Base-by-base conservation (phyloP, 2,113 vertebrate species). In the Plecturocebus donacophilus region DNA sequence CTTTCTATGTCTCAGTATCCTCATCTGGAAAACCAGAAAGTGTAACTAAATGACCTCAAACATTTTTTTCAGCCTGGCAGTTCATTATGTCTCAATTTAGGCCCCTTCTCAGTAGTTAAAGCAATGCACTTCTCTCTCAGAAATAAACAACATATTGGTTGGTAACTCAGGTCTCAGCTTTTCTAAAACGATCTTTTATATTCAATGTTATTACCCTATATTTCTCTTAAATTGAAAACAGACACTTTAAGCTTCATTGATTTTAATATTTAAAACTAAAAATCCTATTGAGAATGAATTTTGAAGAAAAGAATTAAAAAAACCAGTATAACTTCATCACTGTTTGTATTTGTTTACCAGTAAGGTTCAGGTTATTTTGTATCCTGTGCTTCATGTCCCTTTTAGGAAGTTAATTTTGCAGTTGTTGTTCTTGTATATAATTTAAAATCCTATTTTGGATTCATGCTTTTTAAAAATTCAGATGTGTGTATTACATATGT, bases 261-360 rank as follows among this genome's bases (percentile, higher is more conserved):
- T 19, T 95, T 92, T 54, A 87, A 35, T 96, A 86, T 83, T 97
- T 97, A 92, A 96, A 97, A 75, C 45, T 52, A 16, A 94, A 97
- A 94, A 88, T 95, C 73, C 56, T 35, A n/a, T 90, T 83, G 66
- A 87, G 77, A 92, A 75, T 86, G 38, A 66, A 82, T 97, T 98
- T 90, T 82, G 68, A 86, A 93, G 64, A 84, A 77, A 95, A 81
- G 7, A 93, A 58, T 82, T 14, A 14, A 64, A 64, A 64, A 70
- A 13, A 1, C 21, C 27, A 76, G 23, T 75, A 61, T 91, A 92
- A 79, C 8, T 6, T 19, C 12, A 81, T 91, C 47, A 70, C 11
- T 38, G 9, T 83, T 97, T 52, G 17, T 73, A 61, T 90, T 91
- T 97, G 86, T 92, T 96, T 83, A 91, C 58, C 21, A 61, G 54